Percentiles rank a stretch among this genome's conserved stretches.
Conservation (phyloP, 2,797 vertebrate genomes). For the Saxicola maurus region DNA sequence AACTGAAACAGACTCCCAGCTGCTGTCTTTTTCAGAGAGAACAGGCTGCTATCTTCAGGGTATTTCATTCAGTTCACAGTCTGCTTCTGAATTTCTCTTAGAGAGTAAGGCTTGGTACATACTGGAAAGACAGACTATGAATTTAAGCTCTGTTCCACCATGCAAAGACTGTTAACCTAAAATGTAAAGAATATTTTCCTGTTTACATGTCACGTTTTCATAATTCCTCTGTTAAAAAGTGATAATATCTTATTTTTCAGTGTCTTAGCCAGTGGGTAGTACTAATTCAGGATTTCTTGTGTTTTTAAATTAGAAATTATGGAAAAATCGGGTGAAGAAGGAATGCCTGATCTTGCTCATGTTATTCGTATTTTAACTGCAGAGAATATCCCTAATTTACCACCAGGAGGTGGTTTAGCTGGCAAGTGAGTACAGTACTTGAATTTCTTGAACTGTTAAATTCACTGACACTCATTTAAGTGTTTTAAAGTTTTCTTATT, state of each 20-base stretch:
- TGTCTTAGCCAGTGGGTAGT: not conserved
- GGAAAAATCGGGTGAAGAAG: conserved; percentile 90
- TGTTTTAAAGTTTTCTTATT: not conserved
- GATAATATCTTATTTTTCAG: not conserved
- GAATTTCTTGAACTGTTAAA: not conserved
- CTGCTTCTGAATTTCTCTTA: not conserved
- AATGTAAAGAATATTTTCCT: not conserved
- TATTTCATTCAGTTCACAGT: not conserved
- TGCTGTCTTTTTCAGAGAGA: not conserved
- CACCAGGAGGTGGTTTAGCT: conserved; percentile 96
- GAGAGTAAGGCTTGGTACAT: not conserved
- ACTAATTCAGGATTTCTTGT: conserved; percentile 13
- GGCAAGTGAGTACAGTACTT: conserved; percentile 88
- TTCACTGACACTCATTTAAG: not conserved
- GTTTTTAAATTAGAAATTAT: conserved; percentile 83
- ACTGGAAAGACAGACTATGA: not conserved
- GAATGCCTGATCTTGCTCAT: conserved; percentile 91
- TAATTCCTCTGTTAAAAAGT: not conserved
- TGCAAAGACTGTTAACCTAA: not conserved
- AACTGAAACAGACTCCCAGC: not conserved
- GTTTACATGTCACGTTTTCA: not conserved
- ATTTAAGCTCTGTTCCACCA: not conserved
- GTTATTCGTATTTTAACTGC: conserved; percentile 93
- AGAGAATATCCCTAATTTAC: conserved; percentile 92
- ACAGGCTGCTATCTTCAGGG: not conserved